Evolutionary conservation across 2,888 invertebrate genomes (phyloP).

Genomic region (Merodon equestris): DNA sequence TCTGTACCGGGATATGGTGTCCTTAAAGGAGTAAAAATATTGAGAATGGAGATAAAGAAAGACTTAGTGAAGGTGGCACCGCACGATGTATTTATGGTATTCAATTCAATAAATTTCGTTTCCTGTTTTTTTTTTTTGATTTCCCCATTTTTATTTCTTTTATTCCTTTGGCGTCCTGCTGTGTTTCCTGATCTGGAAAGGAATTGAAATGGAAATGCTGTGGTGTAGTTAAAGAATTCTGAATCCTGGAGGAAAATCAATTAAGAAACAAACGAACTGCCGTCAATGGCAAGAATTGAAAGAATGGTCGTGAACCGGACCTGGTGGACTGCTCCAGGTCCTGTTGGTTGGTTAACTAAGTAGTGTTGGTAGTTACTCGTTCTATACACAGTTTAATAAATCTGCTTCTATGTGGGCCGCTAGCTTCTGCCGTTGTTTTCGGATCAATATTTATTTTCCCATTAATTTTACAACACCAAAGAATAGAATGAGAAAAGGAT

Average conservation of each 20-base stretch:
- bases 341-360: constrained; percentile 38
- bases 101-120: constrained; percentile 68
- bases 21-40: too few species aligned
- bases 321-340: constrained; percentile 25
- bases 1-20: neutral
- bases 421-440: constrained; percentile 25
- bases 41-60: constrained; percentile 37
- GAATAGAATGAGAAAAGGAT: constrained; percentile 19
- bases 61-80: constrained; percentile 44
- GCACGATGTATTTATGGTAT: constrained; percentile 67
- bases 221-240: constrained; percentile 25
- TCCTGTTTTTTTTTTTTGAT: constrained; percentile 53
- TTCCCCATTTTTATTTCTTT: constrained; percentile 63
- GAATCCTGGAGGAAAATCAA: constrained; percentile 65
- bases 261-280: constrained; percentile 67
- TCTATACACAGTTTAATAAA: constrained; percentile 52
- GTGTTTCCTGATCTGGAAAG: constrained; percentile 30
- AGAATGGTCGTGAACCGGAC: constrained; percentile 1
- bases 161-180: constrained; percentile 39
- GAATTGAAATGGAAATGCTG: constrained; percentile 53
- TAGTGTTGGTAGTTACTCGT: constrained; percentile 17
- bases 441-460: constrained; percentile 62
- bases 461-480: constrained; percentile 58
- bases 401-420: constrained; percentile 42
- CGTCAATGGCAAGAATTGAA: constrained; percentile 29